Conservation (phyloP, 2,113 vertebrate species). For the Halichoerus grypus region DNA sequence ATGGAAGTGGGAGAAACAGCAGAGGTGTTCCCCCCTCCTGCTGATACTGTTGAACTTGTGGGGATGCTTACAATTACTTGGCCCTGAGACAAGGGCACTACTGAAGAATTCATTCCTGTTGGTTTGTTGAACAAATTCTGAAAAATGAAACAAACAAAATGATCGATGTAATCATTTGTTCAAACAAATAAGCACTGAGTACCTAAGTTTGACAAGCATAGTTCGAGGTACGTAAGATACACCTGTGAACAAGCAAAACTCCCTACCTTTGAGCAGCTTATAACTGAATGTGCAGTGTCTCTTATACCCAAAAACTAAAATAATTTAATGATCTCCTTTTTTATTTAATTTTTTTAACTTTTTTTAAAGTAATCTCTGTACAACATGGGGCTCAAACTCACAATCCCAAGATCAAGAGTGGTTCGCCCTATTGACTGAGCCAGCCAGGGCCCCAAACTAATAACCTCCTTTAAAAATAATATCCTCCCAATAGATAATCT, state of each 20-base stretch:
- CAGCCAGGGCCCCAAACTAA: background rate
- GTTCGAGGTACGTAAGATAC: background rate
- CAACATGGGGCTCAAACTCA: background rate
- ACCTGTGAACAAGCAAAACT: slow-evolving; percentile 48
- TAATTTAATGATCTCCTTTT: slow-evolving; percentile 4
- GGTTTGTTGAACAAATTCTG: slow-evolving; percentile 92
- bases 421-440: background rate
- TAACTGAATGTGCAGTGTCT: background rate
- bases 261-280: slow-evolving; percentile 22
- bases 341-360: background rate
- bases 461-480: background rate
- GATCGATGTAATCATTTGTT: slow-evolving; percentile 23
- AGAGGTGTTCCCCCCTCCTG: slow-evolving; percentile 84
- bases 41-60: slow-evolving; percentile 85
- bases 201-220: background rate
- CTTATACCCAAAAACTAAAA: background rate
- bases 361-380: background rate
- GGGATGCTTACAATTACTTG: slow-evolving; percentile 91
- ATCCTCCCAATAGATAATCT: background rate
- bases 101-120: slow-evolving; percentile 87
- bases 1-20: slow-evolving; percentile 88
- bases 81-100: slow-evolving; percentile 90
- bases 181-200: background rate
- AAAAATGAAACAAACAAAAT: slow-evolving; percentile 15
- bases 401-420: background rate